Evolutionary conservation across 2,113 vertebrate species (phyloP).

Genomic region (Takifugu bimaculatus): DNA sequence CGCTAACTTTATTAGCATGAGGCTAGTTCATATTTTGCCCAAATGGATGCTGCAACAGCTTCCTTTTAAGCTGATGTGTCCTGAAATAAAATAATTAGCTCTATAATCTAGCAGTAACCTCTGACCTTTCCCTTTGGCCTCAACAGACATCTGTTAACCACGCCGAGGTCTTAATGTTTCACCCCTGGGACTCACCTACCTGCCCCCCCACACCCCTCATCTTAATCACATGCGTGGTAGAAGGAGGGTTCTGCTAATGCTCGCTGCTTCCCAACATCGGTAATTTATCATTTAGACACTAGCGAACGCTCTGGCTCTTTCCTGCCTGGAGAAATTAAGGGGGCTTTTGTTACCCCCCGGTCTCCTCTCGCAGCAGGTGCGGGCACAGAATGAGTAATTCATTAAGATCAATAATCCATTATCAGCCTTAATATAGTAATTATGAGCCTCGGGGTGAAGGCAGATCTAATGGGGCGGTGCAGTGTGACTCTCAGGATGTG

Average conservation of each 20-base stretch:
- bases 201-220: constrained; percentile 23
- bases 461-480: neutral
- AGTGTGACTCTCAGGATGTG: constrained; percentile 25
- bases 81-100: neutral
- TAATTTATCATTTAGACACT: constrained; percentile 59
- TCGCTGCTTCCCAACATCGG: constrained; percentile 4
- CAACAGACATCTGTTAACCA: constrained; percentile 25
- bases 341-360: neutral
- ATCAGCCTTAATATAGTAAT: constrained; percentile 48
- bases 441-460: constrained; percentile 22
- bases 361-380: constrained; percentile 40
- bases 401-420: constrained; percentile 60
- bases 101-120: neutral
- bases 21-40: too few species aligned
- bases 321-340: constrained; percentile 23
- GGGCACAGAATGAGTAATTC: constrained; percentile 29
- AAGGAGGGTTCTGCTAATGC: constrained; percentile 33
- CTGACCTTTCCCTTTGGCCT: neutral
- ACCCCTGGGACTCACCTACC: constrained; percentile 7
- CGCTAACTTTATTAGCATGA: neutral
- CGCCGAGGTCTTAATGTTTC: constrained; percentile 16
- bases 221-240: constrained; percentile 44
- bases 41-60: too few species aligned
- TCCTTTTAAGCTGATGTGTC: neutral
- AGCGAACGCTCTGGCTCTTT: constrained; percentile 36